Percentiles rank a stretch among this genome's conserved stretches.
Conservation (phyloP, 2,888 invertebrate genomes). For the Salticus scenicus region DNA sequence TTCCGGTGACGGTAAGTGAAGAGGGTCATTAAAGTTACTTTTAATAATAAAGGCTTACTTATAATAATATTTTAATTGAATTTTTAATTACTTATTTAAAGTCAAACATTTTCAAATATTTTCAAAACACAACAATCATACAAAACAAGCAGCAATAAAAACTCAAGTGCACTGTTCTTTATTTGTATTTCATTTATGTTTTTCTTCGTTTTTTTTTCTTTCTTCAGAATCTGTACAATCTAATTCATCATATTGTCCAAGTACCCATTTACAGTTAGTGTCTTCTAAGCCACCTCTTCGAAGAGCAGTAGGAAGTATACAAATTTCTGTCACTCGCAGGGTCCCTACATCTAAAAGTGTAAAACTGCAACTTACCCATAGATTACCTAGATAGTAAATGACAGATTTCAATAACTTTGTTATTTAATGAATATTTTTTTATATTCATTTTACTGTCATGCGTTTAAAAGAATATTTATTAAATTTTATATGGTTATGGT, state of each 20-base stretch:
- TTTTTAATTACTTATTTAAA: too few relatives aligned
- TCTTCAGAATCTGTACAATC: slow-evolving; percentile 51
- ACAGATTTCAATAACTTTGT: not conserved
- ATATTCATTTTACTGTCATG: not conserved
- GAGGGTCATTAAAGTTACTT: too few relatives aligned
- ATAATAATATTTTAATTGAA: too few relatives aligned
- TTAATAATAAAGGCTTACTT: too few relatives aligned
- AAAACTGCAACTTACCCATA: slow-evolving; percentile 54
- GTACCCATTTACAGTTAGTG: slow-evolving; percentile 33
- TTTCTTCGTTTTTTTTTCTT: slow-evolving; percentile 16
- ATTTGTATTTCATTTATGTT: slow-evolving; percentile 1
- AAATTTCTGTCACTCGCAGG: slow-evolving; percentile 60
- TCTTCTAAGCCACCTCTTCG: slow-evolving; percentile 25
- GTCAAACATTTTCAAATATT: too few relatives aligned
- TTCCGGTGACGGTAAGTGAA: too few relatives aligned
- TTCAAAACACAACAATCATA: too few relatives aligned
- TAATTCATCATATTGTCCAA: slow-evolving; percentile 47
- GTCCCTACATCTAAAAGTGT: slow-evolving; percentile 54
- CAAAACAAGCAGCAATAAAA: too few relatives aligned
- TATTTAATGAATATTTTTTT: not conserved
- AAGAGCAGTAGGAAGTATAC: slow-evolving; percentile 65
- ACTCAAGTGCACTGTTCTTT: too few relatives aligned
- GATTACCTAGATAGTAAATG: slow-evolving; percentile 56
- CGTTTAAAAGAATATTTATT: not conserved
- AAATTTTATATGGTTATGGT: not conserved